A percentile compares a stretch with the other conserved stretches of the same genome.
phyloP scores from a whole-genome alignment of 2,888 invertebrate genomes.

The Lasiommata megera region DNA sequence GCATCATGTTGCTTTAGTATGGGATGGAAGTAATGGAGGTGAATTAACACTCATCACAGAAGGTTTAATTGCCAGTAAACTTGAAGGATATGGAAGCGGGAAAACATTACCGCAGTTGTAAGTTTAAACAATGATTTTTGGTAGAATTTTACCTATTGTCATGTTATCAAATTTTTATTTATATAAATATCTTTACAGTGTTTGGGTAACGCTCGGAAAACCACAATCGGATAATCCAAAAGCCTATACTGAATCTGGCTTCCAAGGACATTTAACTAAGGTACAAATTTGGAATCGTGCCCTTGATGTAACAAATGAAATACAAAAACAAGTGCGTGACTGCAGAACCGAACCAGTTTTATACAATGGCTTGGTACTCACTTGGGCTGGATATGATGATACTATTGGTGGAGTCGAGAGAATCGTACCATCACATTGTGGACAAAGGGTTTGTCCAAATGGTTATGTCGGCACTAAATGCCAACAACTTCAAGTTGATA shows the following conservation, averaged over 20 bases:
- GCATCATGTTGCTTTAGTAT: constrained; percentile 97
- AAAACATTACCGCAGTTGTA: constrained; percentile 91
- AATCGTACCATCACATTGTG: constrained; percentile 95
- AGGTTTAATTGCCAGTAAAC: constrained; percentile 95
- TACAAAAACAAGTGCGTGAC: constrained; percentile 96
- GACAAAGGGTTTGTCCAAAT: constrained; percentile 92
- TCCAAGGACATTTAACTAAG: constrained; percentile 96
- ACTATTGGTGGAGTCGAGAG: constrained; percentile 94
- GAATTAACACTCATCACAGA: constrained; percentile 96
- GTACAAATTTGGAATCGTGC: constrained; percentile 97
- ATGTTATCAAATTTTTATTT: background rate
- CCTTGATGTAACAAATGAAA: constrained; percentile 94
- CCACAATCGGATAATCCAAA: constrained; percentile 91
- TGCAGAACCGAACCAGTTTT: constrained; percentile 95
- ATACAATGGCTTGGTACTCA: constrained; percentile 91
- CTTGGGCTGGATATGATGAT: constrained; percentile 97
- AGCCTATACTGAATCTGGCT: constrained; percentile 93
- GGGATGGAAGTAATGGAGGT: constrained; percentile 94
- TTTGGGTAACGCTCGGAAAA: constrained; percentile 95
- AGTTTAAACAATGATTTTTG: constrained; percentile 48
- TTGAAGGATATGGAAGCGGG: constrained; percentile 93
- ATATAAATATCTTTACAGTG: constrained; percentile 76
- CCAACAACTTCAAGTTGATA: constrained; percentile 91
- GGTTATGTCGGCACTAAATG: constrained; percentile 94
- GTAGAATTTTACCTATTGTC: background rate